phyloP scores from a whole-genome alignment of 1,140 invertebrate species.

The Leguminivora glycinivorella region DNA sequence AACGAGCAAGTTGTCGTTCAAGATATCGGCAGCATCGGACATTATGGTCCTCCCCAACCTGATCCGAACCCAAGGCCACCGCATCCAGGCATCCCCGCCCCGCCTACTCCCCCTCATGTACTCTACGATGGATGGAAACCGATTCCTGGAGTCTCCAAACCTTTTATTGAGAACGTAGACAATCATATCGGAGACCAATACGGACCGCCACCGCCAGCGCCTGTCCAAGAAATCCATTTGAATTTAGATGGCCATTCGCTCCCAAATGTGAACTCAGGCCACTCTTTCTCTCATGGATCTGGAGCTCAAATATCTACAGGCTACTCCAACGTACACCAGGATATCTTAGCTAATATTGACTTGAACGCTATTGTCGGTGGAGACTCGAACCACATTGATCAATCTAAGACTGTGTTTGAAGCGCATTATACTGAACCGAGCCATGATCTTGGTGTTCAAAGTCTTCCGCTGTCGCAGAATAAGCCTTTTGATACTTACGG shows the following conservation, averaged over 20 bases:
- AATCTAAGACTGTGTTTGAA: slow-evolving; percentile 76
- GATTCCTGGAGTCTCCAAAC: slow-evolving; percentile 82
- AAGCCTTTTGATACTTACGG: slow-evolving; percentile 74
- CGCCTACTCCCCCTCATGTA: slow-evolving; percentile 86
- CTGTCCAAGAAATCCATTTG: slow-evolving; percentile 52
- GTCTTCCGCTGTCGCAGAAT: slow-evolving; percentile 37
- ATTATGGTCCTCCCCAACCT: slow-evolving; percentile 80
- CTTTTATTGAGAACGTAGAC: slow-evolving; percentile 45
- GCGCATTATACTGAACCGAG: slow-evolving; percentile 73
- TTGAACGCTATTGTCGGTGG: slow-evolving; percentile 73
- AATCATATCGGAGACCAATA: slow-evolving; percentile 51
- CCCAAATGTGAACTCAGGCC: slow-evolving; percentile 44
- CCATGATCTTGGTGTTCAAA: slow-evolving; percentile 7
- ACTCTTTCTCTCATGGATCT: slow-evolving; percentile 47
- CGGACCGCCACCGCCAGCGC: slow-evolving; percentile 55
- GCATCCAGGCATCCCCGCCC: slow-evolving; percentile 84
- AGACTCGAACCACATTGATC: slow-evolving; percentile 73
- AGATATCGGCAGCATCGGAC: slow-evolving; percentile 56
- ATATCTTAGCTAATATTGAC: slow-evolving; percentile 71
- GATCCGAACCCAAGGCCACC: slow-evolving; percentile 77
- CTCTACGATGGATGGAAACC: slow-evolving; percentile 92
- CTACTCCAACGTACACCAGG: slow-evolving; percentile 71
- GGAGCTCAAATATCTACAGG: slow-evolving; percentile 61
- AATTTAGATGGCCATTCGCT: slow-evolving; percentile 51
- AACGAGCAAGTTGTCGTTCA: slow-evolving; percentile 66